Conservation (phyloP, 2,888 invertebrate species). For the Abrostola triplasia region DNA sequence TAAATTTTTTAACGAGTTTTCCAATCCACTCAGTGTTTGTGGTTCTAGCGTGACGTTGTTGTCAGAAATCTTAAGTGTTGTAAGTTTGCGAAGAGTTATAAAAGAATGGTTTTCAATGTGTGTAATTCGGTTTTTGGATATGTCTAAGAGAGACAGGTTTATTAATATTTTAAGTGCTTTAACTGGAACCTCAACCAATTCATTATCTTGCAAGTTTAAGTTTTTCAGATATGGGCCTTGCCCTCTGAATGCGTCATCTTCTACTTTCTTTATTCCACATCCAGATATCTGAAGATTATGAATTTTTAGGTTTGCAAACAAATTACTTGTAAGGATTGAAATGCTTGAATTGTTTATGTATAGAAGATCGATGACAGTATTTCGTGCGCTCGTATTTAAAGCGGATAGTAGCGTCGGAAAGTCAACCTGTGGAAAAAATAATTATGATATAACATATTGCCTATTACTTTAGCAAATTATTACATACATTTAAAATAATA, state of each 20-base stretch:
- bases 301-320: conserved; percentile 91
- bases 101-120: conserved; percentile 93
- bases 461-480: background rate
- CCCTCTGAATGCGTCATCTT: conserved; percentile 93
- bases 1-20: conserved; percentile 94
- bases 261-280: conserved; percentile 92
- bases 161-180: conserved; percentile 90
- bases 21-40: conserved; percentile 93
- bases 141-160: conserved; percentile 93
- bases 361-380: conserved; percentile 93
- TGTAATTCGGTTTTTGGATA: conserved; percentile 94
- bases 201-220: conserved; percentile 95
- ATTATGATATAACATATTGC: conserved; percentile 4
- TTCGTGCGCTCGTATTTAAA: conserved; percentile 90
- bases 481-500: too few relatives aligned
- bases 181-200: conserved; percentile 93
- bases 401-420: conserved; percentile 92
- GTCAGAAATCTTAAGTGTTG: conserved; percentile 95
- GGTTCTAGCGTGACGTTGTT: conserved; percentile 93
- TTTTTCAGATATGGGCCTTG: conserved; percentile 94
- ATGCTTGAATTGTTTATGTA: conserved; percentile 97
- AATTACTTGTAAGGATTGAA: conserved; percentile 89
- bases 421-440: conserved; percentile 88
- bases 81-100: conserved; percentile 90
- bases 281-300: conserved; percentile 95